Evolutionary conservation across 2,888 invertebrate species (phyloP), one percentile per base, ranked within the genome.

Genomic region (Lithophane semibrunnea): DNA sequence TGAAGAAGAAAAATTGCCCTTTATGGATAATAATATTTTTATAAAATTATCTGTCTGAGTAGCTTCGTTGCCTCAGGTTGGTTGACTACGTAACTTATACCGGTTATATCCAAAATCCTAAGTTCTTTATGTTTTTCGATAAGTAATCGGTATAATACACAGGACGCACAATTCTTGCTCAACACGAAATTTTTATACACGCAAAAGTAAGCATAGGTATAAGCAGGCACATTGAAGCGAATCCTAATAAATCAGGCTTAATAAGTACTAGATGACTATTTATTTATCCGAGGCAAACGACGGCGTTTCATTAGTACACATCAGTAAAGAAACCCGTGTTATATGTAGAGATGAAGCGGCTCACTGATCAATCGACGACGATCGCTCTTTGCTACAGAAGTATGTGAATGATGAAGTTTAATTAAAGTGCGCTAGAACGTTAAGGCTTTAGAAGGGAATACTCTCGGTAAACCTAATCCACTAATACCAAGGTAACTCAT

Each of bases 341-440:
- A 70, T 47, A 60, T 77, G 44, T 61, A 54, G 44, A 77, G 65
- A 69, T 74, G 61, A 79, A 74, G 64, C 75, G 81, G 70, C 73
- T 74, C 78, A 73, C 74, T 83, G 85, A 85, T 87, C 85, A 82
- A 83, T 88, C 58, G 75, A 63, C 58, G 67, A 16, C 73, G 72
- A 85, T 85, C 81, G 70, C 77, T 83, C 85, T 80, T 80, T 56
- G 71, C 72, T 73, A 56, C 63, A 73, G 79, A 81, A 83, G 74
- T 85, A 76, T 81, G 73, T 80, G 73, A 79, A 73, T 70, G 73
- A 71, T 88, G 67, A 78, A 78, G 73, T 84, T 83, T 87, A 88
- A 88, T 88, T 87, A 87, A 86, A 87, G 83, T 79, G 77, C 56
- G 75, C 75, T 78, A 69, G 71, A 80, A 82, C 82, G 75, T 76